phyloP scores from a whole-genome alignment of 2,888 invertebrate species.

The Dromius quadrimaculatus region DNA sequence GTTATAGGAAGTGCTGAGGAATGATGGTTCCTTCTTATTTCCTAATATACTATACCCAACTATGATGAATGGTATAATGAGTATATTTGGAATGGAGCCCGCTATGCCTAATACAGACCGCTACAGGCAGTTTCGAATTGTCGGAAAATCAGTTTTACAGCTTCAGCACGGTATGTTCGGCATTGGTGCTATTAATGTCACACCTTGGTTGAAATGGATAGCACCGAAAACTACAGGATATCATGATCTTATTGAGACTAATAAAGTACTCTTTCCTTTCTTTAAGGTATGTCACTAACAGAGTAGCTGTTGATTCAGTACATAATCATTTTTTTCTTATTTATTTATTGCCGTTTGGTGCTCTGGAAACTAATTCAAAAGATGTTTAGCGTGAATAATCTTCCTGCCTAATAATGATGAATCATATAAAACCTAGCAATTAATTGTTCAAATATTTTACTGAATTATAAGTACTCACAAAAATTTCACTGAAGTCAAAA shows the following conservation, averaged over 20 bases:
- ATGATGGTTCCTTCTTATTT: conserved; percentile 18
- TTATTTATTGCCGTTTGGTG: too few relatives aligned
- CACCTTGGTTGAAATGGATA: conserved; percentile 72
- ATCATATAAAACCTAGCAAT: too few relatives aligned
- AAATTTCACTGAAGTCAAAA: too few relatives aligned
- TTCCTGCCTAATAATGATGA: too few relatives aligned
- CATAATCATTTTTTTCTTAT: too few relatives aligned
- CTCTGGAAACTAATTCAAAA: too few relatives aligned
- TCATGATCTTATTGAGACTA: conserved; percentile 66
- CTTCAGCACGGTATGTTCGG: conserved; percentile 72
- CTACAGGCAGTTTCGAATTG: conserved; percentile 66
- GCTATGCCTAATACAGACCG: conserved; percentile 66
- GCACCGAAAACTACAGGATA: conserved; percentile 71
- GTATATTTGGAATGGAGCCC: conserved; percentile 69
- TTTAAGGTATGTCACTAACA: conserved; percentile 64
- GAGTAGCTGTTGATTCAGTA: neutral
- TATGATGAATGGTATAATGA: conserved; percentile 70
- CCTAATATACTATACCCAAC: conserved; percentile 66
- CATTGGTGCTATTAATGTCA: conserved; percentile 70
- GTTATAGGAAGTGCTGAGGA: conserved; percentile 19
- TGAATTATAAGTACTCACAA: neutral
- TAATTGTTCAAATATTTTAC: conserved; percentile 28
- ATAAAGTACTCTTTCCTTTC: conserved; percentile 67
- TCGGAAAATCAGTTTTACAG: conserved; percentile 64
- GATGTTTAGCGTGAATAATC: too few relatives aligned